A percentile compares a stretch with the other conserved stretches of the same genome.
These are phyloP conservation scores for Lagopus muta DNA, from an alignment of 2,113 vertebrate species.

Conservation along the genomic window DNA sequence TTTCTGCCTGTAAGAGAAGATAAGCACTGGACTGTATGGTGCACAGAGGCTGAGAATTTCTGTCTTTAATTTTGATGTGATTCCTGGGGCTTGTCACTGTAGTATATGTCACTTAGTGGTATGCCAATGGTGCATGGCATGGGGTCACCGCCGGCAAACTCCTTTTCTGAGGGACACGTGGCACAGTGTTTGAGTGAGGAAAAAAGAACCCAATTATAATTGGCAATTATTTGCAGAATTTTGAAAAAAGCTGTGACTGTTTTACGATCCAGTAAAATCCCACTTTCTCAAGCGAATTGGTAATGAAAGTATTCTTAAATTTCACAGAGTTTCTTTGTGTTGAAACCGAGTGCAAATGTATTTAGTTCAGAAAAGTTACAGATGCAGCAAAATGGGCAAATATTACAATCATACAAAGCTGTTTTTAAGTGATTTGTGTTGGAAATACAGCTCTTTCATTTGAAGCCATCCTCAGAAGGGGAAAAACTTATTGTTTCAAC, in stretches of 20 bases:
- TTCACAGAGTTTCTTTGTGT: neutral
- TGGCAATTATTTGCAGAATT: neutral
- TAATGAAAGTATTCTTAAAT: neutral
- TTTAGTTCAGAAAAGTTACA: neutral
- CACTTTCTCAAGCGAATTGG: neutral
- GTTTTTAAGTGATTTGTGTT: neutral
- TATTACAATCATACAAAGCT: neutral
- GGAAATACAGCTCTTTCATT: constrained; percentile 1
- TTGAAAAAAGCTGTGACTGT: neutral
- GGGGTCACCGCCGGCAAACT: neutral
- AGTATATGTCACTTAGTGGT: neutral
- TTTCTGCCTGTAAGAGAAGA: neutral
- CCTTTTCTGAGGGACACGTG: neutral
- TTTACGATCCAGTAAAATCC: neutral
- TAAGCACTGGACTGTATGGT: neutral
- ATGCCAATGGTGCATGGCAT: neutral
- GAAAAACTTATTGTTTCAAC: constrained; percentile 7
- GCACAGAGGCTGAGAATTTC: neutral
- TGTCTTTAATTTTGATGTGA: neutral
- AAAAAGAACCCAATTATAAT: neutral
- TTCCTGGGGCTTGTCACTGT: neutral
- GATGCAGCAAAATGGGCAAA: neutral
- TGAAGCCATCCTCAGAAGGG: neutral
- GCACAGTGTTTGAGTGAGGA: neutral
- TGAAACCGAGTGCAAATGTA: neutral